phyloP scores from a whole-genome alignment of 64 coral and sea anemone species.

The Anthopleura sola region DNA sequence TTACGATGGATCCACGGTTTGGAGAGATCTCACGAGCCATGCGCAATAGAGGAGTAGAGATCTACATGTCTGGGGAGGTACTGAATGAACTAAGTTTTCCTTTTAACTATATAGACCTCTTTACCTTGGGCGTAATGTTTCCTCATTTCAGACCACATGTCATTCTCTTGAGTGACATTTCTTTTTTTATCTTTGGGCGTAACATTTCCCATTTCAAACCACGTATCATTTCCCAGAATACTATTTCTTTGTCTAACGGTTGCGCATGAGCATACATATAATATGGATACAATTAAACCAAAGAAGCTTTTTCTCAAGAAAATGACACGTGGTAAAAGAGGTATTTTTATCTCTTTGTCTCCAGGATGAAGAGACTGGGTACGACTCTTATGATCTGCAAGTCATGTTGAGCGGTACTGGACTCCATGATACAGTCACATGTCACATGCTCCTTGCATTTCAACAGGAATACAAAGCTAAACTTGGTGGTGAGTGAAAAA shows the following conservation, averaged over 20 bases:
- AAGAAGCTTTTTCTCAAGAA: too few relatives aligned
- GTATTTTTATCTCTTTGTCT: not conserved
- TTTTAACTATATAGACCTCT: too few relatives aligned
- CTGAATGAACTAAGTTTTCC: too few relatives aligned
- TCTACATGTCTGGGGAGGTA: constrained; percentile 92
- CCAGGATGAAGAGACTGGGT: constrained; percentile 25
- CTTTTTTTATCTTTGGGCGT: too few relatives aligned
- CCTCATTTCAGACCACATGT: too few relatives aligned
- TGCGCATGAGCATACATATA: too few relatives aligned
- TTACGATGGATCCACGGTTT: constrained; percentile 88
- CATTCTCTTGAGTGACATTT: too few relatives aligned
- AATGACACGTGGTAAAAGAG: too few relatives aligned
- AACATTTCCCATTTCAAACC: too few relatives aligned
- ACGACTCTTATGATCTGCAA: constrained; percentile 51
- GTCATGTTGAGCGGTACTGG: constrained; percentile 50
- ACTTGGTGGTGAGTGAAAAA: constrained; percentile 34
- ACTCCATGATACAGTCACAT: constrained; percentile 8
- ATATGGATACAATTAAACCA: not conserved
- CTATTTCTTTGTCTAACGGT: too few relatives aligned
- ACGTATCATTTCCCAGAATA: too few relatives aligned
- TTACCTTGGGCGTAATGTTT: too few relatives aligned
- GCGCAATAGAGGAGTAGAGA: constrained; percentile 95
- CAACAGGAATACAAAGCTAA: constrained; percentile 28
- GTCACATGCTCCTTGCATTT: constrained; percentile 25
- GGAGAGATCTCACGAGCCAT: constrained; percentile 98